Evolutionary conservation across 30 jellyfish, hydroid and myxozoan species (phyloP).

Genomic region (Aurelia sp.): DNA sequence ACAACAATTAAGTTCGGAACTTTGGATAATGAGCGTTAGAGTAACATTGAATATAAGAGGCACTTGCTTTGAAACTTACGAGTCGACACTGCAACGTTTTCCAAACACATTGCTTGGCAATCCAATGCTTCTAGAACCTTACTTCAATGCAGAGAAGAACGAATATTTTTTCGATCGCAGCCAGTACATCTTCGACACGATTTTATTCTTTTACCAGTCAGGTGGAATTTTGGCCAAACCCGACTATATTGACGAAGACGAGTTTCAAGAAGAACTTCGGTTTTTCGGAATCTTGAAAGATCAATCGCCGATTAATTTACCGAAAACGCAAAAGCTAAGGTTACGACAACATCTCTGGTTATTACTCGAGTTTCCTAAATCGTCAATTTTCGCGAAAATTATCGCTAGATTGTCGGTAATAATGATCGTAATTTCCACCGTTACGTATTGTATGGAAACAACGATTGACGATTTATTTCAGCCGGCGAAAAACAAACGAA

Average conservation of each 20-base stretch:
- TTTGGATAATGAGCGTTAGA: no score
- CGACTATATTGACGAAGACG: slow-evolving; percentile 41
- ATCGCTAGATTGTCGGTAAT: slow-evolving; percentile 49
- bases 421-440: slow-evolving; percentile 40
- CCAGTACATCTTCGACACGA: slow-evolving; percentile 61
- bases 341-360: slow-evolving; percentile 16
- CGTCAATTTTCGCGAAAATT: slow-evolving; percentile 39
- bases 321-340: background rate
- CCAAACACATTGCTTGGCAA: slow-evolving; percentile 75
- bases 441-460: slow-evolving; percentile 64
- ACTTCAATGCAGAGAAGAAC: slow-evolving; percentile 33
- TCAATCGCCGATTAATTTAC: background rate
- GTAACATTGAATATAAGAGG: slow-evolving; percentile 58
- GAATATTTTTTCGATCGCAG: slow-evolving; percentile 49
- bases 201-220: slow-evolving; percentile 73
- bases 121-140: slow-evolving; percentile 23
- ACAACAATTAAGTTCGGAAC: no score
- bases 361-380: slow-evolving; percentile 27
- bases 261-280: slow-evolving; percentile 66
- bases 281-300: slow-evolving; percentile 68
- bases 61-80: slow-evolving; percentile 59
- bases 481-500: background rate
- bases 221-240: slow-evolving; percentile 78
- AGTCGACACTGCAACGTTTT: slow-evolving; percentile 56
- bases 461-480: background rate